Percentiles rank a stretch among this genome's conserved stretches.
These are phyloP conservation scores for Sarcophilus harrisii DNA, from an alignment of 2,797 vertebrate species.

Conservation along the genomic window DNA sequence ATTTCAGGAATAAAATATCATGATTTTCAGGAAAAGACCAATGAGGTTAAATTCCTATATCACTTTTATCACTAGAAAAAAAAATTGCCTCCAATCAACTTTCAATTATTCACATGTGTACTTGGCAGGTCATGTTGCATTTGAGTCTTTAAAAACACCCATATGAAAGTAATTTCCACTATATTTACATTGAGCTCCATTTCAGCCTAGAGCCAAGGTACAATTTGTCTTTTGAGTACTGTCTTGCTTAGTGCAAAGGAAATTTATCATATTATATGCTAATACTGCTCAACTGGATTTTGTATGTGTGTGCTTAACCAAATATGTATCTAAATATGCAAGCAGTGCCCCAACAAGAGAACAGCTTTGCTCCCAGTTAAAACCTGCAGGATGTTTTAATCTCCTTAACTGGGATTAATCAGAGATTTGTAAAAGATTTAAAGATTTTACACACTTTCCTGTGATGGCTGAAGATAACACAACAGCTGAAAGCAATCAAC, in stretches of 20 bases:
- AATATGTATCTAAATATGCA: background rate
- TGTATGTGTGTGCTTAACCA: conserved; percentile 57
- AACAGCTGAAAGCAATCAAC: conserved; percentile 56
- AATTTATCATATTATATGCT: conserved; percentile 1
- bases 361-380: conserved; percentile 70
- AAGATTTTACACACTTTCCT: conserved; percentile 73
- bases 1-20: background rate
- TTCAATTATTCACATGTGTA: background rate
- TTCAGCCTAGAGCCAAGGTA: background rate
- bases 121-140: background rate
- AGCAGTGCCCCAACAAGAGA: conserved; percentile 42
- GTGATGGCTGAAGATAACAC: conserved; percentile 60
- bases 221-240: conserved; percentile 25
- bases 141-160: background rate
- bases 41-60: background rate
- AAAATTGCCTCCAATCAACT: background rate
- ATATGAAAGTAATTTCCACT: background rate
- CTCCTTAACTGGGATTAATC: conserved; percentile 76
- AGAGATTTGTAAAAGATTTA: conserved; percentile 72
- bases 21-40: background rate
- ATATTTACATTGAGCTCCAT: background rate
- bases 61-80: background rate
- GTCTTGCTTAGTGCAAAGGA: conserved; percentile 30
- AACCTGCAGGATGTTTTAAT: conserved; percentile 72
- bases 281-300: conserved; percentile 10